A percentile compares a stretch with the other conserved stretches of the same genome.
Evolutionary conservation across 1,140 invertebrate species (phyloP).

Genomic region (Heliconius hermathena): DNA sequence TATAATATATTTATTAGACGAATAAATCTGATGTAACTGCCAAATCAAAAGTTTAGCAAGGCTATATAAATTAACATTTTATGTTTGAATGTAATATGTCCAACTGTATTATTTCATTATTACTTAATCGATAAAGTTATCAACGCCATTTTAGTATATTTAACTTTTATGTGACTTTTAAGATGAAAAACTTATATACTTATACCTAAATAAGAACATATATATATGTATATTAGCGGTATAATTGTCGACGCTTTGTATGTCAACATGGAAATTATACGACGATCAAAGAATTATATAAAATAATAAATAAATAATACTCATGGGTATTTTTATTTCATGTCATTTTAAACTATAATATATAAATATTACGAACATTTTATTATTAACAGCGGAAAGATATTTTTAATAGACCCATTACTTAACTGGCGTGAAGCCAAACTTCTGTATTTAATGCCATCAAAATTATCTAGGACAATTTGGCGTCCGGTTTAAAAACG

Average conservation of each 20-base stretch:
- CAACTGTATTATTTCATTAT: neutral
- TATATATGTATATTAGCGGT: constrained; percentile 24
- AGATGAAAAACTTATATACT: neutral
- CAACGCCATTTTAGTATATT: neutral
- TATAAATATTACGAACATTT: constrained; percentile 38
- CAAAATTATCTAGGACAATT: constrained; percentile 79
- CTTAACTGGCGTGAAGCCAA: constrained; percentile 66
- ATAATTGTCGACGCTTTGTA: constrained; percentile 29
- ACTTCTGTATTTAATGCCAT: constrained; percentile 71
- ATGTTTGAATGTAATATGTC: neutral
- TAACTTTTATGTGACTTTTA: constrained; percentile 13
- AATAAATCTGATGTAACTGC: neutral
- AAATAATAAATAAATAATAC: constrained; percentile 62
- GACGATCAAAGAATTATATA: constrained; percentile 63
- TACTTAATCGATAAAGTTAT: neutral
- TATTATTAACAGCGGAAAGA: constrained; percentile 49
- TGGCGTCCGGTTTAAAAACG: constrained; percentile 72
- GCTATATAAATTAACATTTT: neutral
- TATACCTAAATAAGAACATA: neutral
- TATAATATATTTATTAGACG: neutral
- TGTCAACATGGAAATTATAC: constrained; percentile 44
- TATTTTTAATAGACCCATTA: constrained; percentile 65
- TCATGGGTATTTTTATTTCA: constrained; percentile 52
- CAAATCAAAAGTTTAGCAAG: neutral
- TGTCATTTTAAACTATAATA: constrained; percentile 22